Conservation (phyloP, 2,888 invertebrate species). For the Hedya salicella region DNA sequence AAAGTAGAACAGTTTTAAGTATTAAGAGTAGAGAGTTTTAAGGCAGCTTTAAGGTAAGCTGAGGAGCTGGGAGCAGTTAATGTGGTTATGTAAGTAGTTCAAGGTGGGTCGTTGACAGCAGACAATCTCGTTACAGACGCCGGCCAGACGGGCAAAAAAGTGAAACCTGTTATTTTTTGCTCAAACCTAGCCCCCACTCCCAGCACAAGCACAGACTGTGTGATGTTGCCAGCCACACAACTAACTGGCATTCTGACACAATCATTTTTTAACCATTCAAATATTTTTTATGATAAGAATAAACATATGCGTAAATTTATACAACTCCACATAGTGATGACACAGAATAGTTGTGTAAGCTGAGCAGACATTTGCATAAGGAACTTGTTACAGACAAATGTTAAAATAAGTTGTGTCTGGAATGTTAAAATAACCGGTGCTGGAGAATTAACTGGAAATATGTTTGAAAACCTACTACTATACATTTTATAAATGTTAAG, state of each 20-base stretch:
- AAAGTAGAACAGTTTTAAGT: background rate
- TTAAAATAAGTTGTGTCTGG: background rate
- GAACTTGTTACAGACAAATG: background rate
- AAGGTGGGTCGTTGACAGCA: constrained; percentile 79
- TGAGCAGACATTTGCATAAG: constrained; percentile 7
- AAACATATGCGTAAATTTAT: no score
- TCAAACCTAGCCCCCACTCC: constrained; percentile 49
- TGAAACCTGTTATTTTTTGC: constrained; percentile 77
- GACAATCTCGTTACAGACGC: constrained; percentile 74
- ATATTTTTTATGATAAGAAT: no score
- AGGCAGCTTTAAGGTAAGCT: constrained; percentile 45
- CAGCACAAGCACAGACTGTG: constrained; percentile 11
- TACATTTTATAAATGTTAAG: no score
- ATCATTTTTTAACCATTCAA: no score
- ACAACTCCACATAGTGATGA: background rate
- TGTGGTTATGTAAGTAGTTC: constrained; percentile 76
- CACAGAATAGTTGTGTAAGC: background rate
- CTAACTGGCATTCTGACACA: background rate
- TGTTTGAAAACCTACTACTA: no score
- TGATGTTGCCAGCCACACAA: constrained; percentile 4
- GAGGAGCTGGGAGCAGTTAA: constrained; percentile 7
- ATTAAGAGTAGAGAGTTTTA: no score
- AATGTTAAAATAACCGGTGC: background rate
- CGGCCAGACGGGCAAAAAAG: constrained; percentile 82
- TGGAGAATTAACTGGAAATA: no score